phyloP scores from a whole-genome alignment of 2,113 vertebrate species.

The Pluvialis apricaria region DNA sequence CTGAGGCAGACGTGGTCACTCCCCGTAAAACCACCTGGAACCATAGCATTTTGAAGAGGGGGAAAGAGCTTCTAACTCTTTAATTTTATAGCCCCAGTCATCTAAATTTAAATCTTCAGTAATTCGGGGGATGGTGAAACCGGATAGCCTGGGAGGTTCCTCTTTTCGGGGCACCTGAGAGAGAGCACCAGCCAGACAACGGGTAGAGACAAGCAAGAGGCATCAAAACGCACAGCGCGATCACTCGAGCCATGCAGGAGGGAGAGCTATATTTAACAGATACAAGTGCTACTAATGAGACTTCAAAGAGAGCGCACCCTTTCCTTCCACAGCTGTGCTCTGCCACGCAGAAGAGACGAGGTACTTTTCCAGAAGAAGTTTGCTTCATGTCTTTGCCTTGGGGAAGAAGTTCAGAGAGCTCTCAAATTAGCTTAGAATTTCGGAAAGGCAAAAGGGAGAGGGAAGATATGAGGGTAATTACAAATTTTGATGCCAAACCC shows the following conservation, averaged over 20 bases:
- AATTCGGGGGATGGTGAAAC: background rate
- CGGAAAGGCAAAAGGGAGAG: background rate
- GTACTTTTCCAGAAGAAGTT: constrained; percentile 31
- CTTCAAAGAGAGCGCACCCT: constrained; percentile 33
- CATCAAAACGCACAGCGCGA: fast-evolving
- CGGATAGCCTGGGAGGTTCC: background rate
- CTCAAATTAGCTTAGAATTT: constrained; percentile 16
- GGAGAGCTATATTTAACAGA: constrained; percentile 14
- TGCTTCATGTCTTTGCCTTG: background rate
- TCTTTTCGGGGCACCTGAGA: background rate
- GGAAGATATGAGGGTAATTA: background rate
- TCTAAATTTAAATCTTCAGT: background rate
- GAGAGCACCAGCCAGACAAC: background rate
- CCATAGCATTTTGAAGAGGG: background rate
- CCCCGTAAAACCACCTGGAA: background rate
- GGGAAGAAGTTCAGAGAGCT: constrained; percentile 22
- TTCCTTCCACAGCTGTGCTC: constrained; percentile 1
- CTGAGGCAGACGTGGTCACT: background rate
- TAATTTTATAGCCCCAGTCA: background rate
- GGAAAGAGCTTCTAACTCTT: background rate
- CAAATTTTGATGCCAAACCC: background rate
- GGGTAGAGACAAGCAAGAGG: background rate
- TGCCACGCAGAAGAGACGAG: background rate
- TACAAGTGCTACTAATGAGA: background rate
- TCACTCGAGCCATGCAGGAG: background rate